phyloP scores from a whole-genome alignment of 2,113 vertebrate genomes.

The Semicossyphus pulcher region DNA sequence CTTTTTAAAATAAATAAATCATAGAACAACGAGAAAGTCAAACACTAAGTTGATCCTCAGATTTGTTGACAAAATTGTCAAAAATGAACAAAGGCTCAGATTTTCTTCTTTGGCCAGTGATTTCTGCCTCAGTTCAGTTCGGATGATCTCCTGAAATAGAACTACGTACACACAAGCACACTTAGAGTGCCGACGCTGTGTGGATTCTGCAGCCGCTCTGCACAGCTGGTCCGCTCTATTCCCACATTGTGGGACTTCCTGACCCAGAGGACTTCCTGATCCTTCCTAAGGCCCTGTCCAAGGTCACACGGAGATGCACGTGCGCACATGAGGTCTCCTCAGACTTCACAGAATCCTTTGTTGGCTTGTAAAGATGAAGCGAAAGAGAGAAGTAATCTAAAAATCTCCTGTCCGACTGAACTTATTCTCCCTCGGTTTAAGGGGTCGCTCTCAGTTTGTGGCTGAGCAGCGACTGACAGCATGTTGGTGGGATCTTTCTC shows the following conservation, averaged over 20 bases:
- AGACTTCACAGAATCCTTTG: not conserved
- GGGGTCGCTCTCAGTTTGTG: not conserved
- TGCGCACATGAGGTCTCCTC: conserved; percentile 10
- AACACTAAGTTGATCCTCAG: no score
- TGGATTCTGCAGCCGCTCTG: not conserved
- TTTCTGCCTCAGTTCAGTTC: no score
- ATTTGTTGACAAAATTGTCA: no score
- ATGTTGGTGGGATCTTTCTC: conserved; percentile 18
- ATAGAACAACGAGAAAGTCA: no score
- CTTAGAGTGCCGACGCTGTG: not conserved
- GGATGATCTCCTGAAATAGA: not conserved
- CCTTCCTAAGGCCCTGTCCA: not conserved
- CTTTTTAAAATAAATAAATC: no score
- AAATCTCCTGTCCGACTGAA: no score
- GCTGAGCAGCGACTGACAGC: not conserved
- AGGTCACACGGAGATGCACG: conserved; percentile 5
- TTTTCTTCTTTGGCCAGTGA: no score
- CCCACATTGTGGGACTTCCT: conserved; percentile 34
- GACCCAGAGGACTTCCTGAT: conserved; percentile 18
- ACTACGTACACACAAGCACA: not conserved
- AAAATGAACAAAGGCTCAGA: no score
- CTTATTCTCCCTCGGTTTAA: not conserved
- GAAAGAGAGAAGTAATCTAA: not conserved
- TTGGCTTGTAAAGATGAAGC: not conserved
- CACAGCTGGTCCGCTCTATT: conserved; percentile 20